phyloP scores from a whole-genome alignment of 1,140 invertebrate genomes.

The Caenorhabditis latens region DNA sequence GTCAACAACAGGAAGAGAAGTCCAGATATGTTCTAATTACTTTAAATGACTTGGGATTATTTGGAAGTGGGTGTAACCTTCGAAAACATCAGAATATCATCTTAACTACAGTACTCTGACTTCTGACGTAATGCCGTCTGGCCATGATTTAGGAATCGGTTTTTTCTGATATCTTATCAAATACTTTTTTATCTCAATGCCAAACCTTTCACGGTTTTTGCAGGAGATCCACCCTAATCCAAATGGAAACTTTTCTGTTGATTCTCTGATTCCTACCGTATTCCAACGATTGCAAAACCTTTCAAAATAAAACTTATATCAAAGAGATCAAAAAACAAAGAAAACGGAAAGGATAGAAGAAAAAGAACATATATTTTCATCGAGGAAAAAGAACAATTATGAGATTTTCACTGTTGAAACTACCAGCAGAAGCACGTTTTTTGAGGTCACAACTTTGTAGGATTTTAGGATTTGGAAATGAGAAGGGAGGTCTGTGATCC shows the following conservation, averaged over 20 bases:
- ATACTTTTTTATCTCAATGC: slow-evolving; percentile 4
- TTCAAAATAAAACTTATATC: neutral
- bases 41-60: too few relatives aligned
- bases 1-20: too few relatives aligned
- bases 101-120: neutral
- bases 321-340: neutral
- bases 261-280: slow-evolving; percentile 1
- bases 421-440: slow-evolving; percentile 9
- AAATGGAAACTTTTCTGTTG: neutral
- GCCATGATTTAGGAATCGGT: neutral
- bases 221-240: neutral
- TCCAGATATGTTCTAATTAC: too few relatives aligned
- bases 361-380: neutral
- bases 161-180: slow-evolving; percentile 22
- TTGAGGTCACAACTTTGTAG: slow-evolving; percentile 31
- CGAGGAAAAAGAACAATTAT: slow-evolving; percentile 11
- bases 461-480: slow-evolving; percentile 44
- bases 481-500: neutral
- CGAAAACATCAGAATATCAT: neutral
- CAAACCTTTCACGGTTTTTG: slow-evolving; percentile 16
- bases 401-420: slow-evolving; percentile 37
- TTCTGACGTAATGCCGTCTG: neutral
- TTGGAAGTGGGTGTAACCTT: too few relatives aligned
- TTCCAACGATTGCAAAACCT: neutral
- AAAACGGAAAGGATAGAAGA: neutral